Evolutionary conservation across 37 sponge, comb jelly and placozoan genomes (phyloP).

Genomic region (Aphrocallistes beatrix): DNA sequence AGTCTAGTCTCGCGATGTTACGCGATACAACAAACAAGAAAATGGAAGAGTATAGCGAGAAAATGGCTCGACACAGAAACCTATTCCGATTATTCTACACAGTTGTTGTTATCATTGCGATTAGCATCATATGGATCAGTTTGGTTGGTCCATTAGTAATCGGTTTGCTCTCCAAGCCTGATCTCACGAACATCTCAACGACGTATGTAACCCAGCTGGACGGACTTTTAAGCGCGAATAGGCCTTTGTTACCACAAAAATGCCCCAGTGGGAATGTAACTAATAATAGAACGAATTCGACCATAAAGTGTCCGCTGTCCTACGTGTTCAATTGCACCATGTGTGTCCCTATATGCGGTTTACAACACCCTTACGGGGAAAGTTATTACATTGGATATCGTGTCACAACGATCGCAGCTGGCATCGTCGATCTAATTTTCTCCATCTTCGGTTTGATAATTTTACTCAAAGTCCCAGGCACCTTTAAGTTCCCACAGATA

Average conservation of each 20-base stretch:
- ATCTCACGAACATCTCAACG: not conserved
- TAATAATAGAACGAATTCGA: not conserved
- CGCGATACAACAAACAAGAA: not conserved
- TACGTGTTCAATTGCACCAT: constrained; percentile 16
- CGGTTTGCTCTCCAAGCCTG: not conserved
- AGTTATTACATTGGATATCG: not conserved
- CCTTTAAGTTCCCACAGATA: not conserved
- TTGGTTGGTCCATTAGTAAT: not conserved
- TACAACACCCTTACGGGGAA: not conserved
- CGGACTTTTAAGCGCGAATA: not conserved
- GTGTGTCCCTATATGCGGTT: constrained; percentile 10
- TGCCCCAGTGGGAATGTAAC: not conserved
- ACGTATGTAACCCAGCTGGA: not conserved
- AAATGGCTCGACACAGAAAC: not conserved
- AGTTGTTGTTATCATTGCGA: not conserved
- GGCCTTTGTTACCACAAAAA: not conserved
- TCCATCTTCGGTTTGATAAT: not conserved
- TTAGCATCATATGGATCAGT: not conserved
- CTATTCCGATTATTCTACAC: not conserved
- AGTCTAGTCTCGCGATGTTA: not conserved
- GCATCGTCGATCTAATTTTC: not conserved
- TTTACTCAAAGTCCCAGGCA: not conserved
- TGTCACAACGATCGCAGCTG: not conserved
- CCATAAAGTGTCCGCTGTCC: not conserved
- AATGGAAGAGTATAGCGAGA: not conserved